Evolutionary conservation across 2,113 vertebrate genomes (phyloP).

Genomic region (Phyllostomus discolor): DNA sequence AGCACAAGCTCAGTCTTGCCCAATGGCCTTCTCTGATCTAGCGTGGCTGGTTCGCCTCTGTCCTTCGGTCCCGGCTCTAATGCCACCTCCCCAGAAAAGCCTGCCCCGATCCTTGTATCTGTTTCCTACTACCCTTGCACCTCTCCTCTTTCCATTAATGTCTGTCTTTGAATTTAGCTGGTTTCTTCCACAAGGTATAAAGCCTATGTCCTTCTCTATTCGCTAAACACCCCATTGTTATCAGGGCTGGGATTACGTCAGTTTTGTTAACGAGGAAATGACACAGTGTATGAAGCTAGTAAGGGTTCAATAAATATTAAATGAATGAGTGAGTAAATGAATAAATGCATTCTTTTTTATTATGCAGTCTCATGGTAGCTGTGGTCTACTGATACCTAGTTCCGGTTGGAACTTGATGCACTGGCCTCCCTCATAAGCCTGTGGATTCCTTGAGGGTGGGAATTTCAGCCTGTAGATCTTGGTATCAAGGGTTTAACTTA

Average conservation of each 20-base stretch:
- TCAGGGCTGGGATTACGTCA: not conserved
- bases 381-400: not conserved
- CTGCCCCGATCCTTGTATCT: not conserved
- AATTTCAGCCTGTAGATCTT: not conserved
- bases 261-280: not conserved
- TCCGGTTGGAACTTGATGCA: not conserved
- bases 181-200: not conserved
- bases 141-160: not conserved
- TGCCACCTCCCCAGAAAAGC: not conserved
- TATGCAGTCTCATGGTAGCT: not conserved
- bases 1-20: not conserved
- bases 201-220: not conserved
- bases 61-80: not conserved
- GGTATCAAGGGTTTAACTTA: not conserved
- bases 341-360: not conserved
- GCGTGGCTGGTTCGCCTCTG: not conserved
- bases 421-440: not conserved
- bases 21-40: not conserved
- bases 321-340: not conserved
- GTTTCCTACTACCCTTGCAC: not conserved
- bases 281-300: not conserved
- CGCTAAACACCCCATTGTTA: not conserved
- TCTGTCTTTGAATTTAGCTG: not conserved
- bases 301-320: slow-evolving; percentile 1
- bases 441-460: not conserved